phyloP scores from a whole-genome alignment of 2,888 invertebrate genomes.

The Toxonevra muliebris region DNA sequence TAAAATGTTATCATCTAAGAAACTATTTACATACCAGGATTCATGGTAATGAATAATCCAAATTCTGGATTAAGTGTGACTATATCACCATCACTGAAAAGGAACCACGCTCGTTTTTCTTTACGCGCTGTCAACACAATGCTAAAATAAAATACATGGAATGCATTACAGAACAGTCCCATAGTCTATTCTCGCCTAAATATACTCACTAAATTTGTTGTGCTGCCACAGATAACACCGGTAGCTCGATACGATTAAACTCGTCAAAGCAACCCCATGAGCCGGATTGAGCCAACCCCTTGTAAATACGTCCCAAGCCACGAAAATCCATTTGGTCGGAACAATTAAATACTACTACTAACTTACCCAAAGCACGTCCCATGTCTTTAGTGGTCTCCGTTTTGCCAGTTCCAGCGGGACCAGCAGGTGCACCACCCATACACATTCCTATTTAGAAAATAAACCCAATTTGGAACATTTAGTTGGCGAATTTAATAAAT shows the following conservation, averaged over 20 bases:
- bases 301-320: constrained; percentile 76
- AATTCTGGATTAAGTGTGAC: constrained; percentile 86
- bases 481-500: background rate
- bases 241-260: constrained; percentile 89
- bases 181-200: no score
- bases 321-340: constrained; percentile 95
- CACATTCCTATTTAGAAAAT: constrained; percentile 50
- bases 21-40: constrained; percentile 71
- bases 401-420: constrained; percentile 91
- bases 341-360: constrained; percentile 92
- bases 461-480: no score
- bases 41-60: constrained; percentile 89
- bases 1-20: no score
- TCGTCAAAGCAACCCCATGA: constrained; percentile 95
- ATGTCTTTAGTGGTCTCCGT: constrained; percentile 93
- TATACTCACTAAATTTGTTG: constrained; percentile 77
- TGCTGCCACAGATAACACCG: constrained; percentile 91
- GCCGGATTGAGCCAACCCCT: constrained; percentile 88
- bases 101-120: constrained; percentile 70
- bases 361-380: constrained; percentile 88
- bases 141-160: background rate
- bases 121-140: constrained; percentile 70
- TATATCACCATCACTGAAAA: constrained; percentile 83
- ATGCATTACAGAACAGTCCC: no score
- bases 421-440: constrained; percentile 93